phyloP scores from a whole-genome alignment of 2,113 vertebrate species.

The Cheilinus undulatus region DNA sequence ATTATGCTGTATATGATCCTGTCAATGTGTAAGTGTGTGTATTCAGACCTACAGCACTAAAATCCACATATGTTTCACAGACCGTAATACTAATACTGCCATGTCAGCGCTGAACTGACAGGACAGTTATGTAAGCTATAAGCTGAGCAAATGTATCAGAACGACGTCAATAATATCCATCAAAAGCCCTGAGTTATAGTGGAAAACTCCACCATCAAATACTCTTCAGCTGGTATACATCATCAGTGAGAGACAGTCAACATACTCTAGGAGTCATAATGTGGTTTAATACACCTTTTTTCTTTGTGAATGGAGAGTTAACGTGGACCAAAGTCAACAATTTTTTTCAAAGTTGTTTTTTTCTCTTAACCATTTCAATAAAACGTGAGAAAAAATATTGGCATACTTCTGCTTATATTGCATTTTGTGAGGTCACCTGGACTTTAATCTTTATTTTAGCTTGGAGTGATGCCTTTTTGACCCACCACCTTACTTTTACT shows the following conservation, averaged over 20 bases:
- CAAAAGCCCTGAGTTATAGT: slow-evolving; percentile 22
- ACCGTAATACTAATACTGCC: slow-evolving; percentile 7
- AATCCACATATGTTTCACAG: slow-evolving; percentile 10
- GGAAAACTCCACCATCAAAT: background rate
- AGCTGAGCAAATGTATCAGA: slow-evolving; percentile 45
- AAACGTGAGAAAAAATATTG: too few relatives aligned
- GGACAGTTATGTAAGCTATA: slow-evolving; percentile 23
- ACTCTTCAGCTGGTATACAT: background rate
- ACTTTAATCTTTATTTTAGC: too few relatives aligned
- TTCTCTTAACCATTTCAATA: too few relatives aligned
- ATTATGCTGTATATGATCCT: slow-evolving; percentile 39
- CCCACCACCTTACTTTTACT: too few relatives aligned
- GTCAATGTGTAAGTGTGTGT: slow-evolving; percentile 20
- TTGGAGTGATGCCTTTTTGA: too few relatives aligned
- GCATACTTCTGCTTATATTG: too few relatives aligned
- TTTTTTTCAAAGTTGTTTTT: too few relatives aligned
- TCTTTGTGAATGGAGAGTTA: background rate
- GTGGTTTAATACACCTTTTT: background rate
- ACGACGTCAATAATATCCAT: slow-evolving; percentile 39
- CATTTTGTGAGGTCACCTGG: too few relatives aligned
- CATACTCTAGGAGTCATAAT: slow-evolving; percentile 7
- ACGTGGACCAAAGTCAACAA: too few relatives aligned
- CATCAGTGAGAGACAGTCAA: background rate
- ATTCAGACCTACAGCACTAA: slow-evolving; percentile 21
- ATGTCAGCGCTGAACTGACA: slow-evolving; percentile 25